Percentiles rank a stretch among this genome's conserved stretches.
These are phyloP conservation scores for Parapristionchus giblindavisi DNA, from an alignment of 2,888 invertebrate genomes.

Conservation along the genomic window DNA sequence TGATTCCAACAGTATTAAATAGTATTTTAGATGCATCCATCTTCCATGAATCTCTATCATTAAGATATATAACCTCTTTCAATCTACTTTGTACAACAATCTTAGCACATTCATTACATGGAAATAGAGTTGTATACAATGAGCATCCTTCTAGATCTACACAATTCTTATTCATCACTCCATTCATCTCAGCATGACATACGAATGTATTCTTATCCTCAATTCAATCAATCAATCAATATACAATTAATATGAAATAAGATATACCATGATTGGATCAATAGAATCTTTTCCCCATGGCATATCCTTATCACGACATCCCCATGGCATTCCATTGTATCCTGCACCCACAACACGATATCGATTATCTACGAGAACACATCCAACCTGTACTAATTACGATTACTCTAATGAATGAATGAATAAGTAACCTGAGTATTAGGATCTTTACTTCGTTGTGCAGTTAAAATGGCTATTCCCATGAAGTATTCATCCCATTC, in stretches of 20 bases:
- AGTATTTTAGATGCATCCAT: conserved; percentile 35
- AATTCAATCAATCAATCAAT: conserved; percentile 65
- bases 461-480: conserved; percentile 88
- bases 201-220: conserved; percentile 89
- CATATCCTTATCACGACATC: conserved; percentile 86
- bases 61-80: conserved; percentile 34
- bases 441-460: conserved; percentile 94
- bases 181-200: conserved; percentile 97
- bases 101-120: conserved; percentile 97
- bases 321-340: conserved; percentile 95
- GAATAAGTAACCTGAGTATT: conserved; percentile 82
- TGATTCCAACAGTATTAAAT: conserved; percentile 27
- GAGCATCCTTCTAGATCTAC: conserved; percentile 81
- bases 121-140: conserved; percentile 89
- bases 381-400: neutral
- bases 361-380: conserved; percentile 85
- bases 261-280: conserved; percentile 61
- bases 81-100: conserved; percentile 82
- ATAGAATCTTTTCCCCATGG: conserved; percentile 83
- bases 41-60: conserved; percentile 27
- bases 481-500: conserved; percentile 95
- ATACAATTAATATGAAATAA: neutral
- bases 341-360: conserved; percentile 91
- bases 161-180: conserved; percentile 88
- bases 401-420: neutral